Percentiles rank a stretch among this genome's conserved stretches.
phyloP scores from a whole-genome alignment of 2,888 invertebrate genomes.

The Isotomurus palustris region DNA sequence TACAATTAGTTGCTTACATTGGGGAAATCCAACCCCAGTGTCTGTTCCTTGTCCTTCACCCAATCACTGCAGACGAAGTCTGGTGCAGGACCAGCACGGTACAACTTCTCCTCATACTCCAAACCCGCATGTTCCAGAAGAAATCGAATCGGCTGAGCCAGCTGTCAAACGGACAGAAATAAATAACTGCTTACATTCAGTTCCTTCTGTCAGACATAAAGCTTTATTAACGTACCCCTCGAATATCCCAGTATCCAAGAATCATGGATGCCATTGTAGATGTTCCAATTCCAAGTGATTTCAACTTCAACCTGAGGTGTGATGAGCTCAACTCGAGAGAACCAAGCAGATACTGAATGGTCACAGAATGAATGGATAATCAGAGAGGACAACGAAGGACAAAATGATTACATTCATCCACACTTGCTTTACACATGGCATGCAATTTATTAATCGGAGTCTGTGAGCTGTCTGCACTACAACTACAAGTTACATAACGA shows the following conservation, averaged over 20 bases:
- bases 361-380: no score
- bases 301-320: no score
- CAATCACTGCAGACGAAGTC: conserved; percentile 50
- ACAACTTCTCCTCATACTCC: conserved; percentile 52
- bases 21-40: conserved; percentile 50
- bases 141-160: conserved; percentile 52
- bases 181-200: no score
- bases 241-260: conserved; percentile 48
- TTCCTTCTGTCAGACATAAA: neutral
- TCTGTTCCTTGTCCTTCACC: conserved; percentile 48
- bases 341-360: no score
- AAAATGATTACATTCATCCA: no score
- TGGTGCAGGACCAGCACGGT: conserved; percentile 51
- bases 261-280: conserved; percentile 34
- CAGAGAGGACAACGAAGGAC: no score
- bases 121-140: conserved; percentile 51
- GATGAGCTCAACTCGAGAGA: no score
- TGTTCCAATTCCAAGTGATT: no score
- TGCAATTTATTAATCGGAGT: no score
- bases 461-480: no score
- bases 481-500: no score
- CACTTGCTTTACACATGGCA: no score
- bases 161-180: conserved; percentile 48
- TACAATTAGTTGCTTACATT: conserved; percentile 50
- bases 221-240: conserved; percentile 47